Evolutionary conservation across 2,888 invertebrate genomes (phyloP), one percentile per base, ranked within the genome.

Genomic region (Acanthopleura granulata): DNA sequence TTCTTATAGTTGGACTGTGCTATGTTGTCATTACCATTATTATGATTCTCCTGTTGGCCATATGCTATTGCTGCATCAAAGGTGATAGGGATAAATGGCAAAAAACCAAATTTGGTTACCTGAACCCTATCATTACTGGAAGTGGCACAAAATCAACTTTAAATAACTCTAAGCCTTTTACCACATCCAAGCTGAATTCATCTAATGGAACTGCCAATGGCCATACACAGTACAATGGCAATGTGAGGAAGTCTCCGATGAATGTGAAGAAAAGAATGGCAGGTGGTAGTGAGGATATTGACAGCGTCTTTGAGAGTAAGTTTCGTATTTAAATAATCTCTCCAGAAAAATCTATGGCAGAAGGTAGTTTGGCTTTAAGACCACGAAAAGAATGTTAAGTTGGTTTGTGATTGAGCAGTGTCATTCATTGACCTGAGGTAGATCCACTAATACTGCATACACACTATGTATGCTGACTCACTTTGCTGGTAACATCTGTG

Each of bases 1-100:
- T 80, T 49, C 78, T 77, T 12, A 84, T 84, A 25, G 77, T 84
- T 22, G 84, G 75, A 0, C 82, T 80, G 9, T 72, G 78, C 14
- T 82, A 84, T 62, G 81, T 75, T 11, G 76, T 83, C 15, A 18
- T 83, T 14, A 74, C 77, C 12, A 50, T 84, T 27, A 77, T 84
- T 27, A 80, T 83, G 6, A 73, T 82, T n/a, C 72, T 82, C 14
- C 74, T 84, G 16, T 73, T 82, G 14, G 62, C 81, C 18, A 82
- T 78, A 70, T 84, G 84, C 74, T 82, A 82, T 70, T 50, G 82
- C 3, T 81, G 78, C 74, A 82, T 82, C 73, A 78, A 77, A 29
- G 83, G 83, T 22, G 75, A 83, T 50, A 62, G 73, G 49, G 77
- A 77, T 30, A 75, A 75, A 29, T 83, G 83, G 82, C 80, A 82